A percentile compares a stretch with the other conserved stretches of the same genome.
Conservation (phyloP, 2,797 vertebrate species). For the Galaxias olidus region DNA sequence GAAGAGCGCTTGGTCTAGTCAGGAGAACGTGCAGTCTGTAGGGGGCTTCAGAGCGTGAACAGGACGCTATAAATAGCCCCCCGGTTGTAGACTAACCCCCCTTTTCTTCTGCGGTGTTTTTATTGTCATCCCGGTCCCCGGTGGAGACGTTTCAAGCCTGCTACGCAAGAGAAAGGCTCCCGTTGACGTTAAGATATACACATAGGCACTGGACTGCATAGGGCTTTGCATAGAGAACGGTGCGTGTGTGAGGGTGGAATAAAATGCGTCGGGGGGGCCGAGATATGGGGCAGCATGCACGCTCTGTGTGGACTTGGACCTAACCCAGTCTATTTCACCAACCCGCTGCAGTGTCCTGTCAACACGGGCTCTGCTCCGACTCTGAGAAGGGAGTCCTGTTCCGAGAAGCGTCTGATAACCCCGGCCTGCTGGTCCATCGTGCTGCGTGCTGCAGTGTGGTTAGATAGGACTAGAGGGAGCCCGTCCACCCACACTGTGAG, state of each 20-base stretch:
- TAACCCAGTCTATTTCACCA: too few relatives aligned
- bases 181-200: not conserved
- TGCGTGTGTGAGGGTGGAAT: slow-evolving; percentile 12
- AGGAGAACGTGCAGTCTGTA: slow-evolving; percentile 59
- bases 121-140: slow-evolving; percentile 45
- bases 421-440: slow-evolving; percentile 19
- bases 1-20: slow-evolving; percentile 40
- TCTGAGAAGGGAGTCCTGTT: not conserved
- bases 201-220: not conserved
- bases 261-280: too few relatives aligned
- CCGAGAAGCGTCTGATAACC: not conserved
- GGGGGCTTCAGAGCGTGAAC: slow-evolving; percentile 56
- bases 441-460: slow-evolving; percentile 44
- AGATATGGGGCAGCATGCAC: too few relatives aligned
- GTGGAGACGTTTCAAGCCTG: slow-evolving; percentile 32
- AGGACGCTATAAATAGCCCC: slow-evolving; percentile 59
- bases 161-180: slow-evolving; percentile 52
- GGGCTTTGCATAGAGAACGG: not conserved
- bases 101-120: slow-evolving; percentile 28
- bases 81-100: slow-evolving; percentile 45
- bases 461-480: slow-evolving; percentile 43
- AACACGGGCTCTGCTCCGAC: slow-evolving; percentile 9
- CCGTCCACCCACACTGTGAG: slow-evolving; percentile 44
- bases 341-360: not conserved
- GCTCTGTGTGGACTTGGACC: too few relatives aligned